Evolutionary conservation across 2,113 vertebrate species (phyloP).

Genomic region (Gracilinanus agilis): DNA sequence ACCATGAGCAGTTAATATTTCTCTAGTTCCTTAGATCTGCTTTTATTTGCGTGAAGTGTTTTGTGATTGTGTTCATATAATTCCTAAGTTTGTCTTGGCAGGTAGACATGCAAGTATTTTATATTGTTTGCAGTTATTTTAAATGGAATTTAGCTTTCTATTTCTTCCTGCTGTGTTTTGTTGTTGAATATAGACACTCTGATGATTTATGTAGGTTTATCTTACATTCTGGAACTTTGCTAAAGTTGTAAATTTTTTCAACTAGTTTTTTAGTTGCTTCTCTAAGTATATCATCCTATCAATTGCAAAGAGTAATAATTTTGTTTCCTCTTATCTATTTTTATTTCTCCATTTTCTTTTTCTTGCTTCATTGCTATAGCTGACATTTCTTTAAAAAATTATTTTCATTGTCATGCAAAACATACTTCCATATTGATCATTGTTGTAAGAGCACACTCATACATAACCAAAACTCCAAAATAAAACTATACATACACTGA

Average conservation of each 20-base stretch:
- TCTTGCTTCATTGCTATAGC: not conserved
- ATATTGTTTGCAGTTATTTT: not conserved
- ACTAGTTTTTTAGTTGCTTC: not conserved
- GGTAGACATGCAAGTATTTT: not conserved
- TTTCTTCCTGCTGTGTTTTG: not conserved
- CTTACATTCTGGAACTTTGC: not conserved
- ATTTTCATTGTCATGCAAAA: too few relatives aligned
- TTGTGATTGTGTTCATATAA: not conserved
- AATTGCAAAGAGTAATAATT: not conserved
- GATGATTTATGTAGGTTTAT: not conserved
- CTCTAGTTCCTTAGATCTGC: not conserved
- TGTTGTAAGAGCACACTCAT: too few relatives aligned
- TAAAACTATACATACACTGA: too few relatives aligned
- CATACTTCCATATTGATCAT: too few relatives aligned
- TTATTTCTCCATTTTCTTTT: not conserved
- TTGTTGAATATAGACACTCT: not conserved
- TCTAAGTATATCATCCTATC: not conserved
- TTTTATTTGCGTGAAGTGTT: not conserved
- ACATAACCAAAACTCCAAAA: too few relatives aligned
- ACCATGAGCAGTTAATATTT: not conserved
- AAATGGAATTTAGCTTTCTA: not conserved
- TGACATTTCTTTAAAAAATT: not conserved
- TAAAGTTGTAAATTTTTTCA: not conserved
- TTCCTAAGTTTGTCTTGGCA: not conserved
- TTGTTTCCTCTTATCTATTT: not conserved